Base-by-base conservation (phyloP, 1,140 invertebrate species). In the Drosophila pandora region DNA sequence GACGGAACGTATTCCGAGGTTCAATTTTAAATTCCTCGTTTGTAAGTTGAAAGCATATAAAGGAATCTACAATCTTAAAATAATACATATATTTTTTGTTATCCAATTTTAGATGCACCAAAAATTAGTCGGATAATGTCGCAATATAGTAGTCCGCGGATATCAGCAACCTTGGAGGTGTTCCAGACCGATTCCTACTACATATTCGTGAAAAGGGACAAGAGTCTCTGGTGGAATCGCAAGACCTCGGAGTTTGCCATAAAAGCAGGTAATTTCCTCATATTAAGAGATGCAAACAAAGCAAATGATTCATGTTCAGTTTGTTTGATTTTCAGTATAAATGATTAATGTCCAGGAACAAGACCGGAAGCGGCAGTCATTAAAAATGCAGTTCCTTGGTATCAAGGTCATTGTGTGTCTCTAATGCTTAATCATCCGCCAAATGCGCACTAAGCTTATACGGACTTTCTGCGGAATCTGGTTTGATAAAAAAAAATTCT, bases 221-320 rank as follows among this genome's bases (percentile, higher is more conserved):
- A 96, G 82, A 97, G 96, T 91, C 92, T 99, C 25, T 98, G 97
- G 97, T 98, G 97, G 94, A 95, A 97, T 92, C 94, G 97, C 83
- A 93, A 94, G 64, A 96, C 96, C 54, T 97, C 96, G 49, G 94
- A 95, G 82, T 95, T 97, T 77, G 94, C 95, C 63, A 95, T 96
- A 17, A 96, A 97, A 94, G 95, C 95, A 93, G 97, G 97, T 98
- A 94, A 92, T 10, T 50, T 32, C 10, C 7, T 17, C n/a, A 32
- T 17, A 17, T 21, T 58, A 30, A 45, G 7, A 52, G 43, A 3
- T 22, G 45, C 17, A 28, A 17, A 32, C 21, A 21, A 53, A 34
- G 22, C 12, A 8, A 22, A 41, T 65, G 37, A 73, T 53, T 54
- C 54, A 72, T 12, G 10, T 37, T 37, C 2, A 4, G 12, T 37